Conservation (phyloP, 2,113 vertebrate species). For the Archilochus colubris region DNA sequence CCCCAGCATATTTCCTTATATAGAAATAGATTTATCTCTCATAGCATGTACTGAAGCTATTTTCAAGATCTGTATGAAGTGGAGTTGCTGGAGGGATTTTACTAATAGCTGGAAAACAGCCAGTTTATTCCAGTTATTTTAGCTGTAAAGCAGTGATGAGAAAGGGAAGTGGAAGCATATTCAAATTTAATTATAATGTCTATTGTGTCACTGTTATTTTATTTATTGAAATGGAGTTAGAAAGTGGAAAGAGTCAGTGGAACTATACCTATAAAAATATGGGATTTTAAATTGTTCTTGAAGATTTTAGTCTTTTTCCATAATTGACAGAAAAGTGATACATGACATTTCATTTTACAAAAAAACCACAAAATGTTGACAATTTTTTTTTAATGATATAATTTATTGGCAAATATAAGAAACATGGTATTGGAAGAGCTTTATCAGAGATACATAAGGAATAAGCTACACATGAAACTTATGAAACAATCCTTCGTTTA, state of each 20-base stretch:
- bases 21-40: neutral
- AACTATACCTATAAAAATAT: neutral
- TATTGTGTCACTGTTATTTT: neutral
- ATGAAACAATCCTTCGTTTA: neutral
- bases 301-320: neutral
- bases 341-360: neutral
- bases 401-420: neutral
- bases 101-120: constrained; percentile 4
- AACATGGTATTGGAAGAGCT: neutral
- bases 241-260: neutral
- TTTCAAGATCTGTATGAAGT: constrained; percentile 29
- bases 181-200: constrained; percentile 13
- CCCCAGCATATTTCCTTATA: neutral
- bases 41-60: neutral
- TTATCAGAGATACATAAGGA: neutral
- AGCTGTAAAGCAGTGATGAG: constrained; percentile 21
- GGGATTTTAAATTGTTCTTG: neutral
- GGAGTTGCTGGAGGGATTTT: constrained; percentile 9
- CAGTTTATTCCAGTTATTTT: constrained; percentile 27
- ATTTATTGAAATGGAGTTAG: neutral
- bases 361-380: no score
- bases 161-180: constrained; percentile 34
- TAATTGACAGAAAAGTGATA: neutral
- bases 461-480: neutral
- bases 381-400: neutral